Base-by-base conservation (phyloP, 2,113 vertebrate species). In the Pituophis catenifer region DNA sequence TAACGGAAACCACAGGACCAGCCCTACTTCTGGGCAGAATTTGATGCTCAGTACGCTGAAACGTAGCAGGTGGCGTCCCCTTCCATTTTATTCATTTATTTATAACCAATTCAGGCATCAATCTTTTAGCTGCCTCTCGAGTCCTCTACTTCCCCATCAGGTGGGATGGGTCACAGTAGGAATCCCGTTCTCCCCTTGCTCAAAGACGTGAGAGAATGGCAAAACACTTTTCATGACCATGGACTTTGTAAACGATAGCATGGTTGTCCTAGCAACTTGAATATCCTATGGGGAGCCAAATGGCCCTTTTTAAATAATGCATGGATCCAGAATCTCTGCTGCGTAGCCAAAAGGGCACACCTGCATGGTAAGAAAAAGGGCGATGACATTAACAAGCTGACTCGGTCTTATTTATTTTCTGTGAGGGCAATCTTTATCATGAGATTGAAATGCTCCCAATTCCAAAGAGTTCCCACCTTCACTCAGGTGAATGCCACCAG, bases 221-320 rank as follows among this genome's bases (percentile, higher is more conserved):
- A 93, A 91, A 92, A 94, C 17, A 52, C 92, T 89, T 93, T 94
- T 91, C 93, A 38, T 50, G 93, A 94, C 95, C 96, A 96, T 6
- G 92, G 95, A 26, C 92, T 52, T 52, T 3, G 81, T 23, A 87
- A 94, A 94, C 38, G 89, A 81, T 90, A 92, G 91, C 95, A 86
- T 94, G 0, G 97, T 97, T 96, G 97, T 96, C 97, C 88, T 97
- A 96, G 96, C 96, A 97, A 97, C 96, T 93, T 89, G 89, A 94
- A 93, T 92, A 94, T 94, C 94, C 95, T 94, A 94, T 53, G 23
- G 89, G 89, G 89, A 93, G 2, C 90, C 93, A 90, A 94, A 91
- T 58, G 86, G 91, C 92, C 95, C 81, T 7, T 92, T 58, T n/a
- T 13, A 92, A 92, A 93, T 94, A 91, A 21, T 52, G 59, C 53